Evolutionary conservation across 1,140 invertebrate genomes (phyloP), one percentile per base, ranked within the genome.

Genomic region (Gryllus bimaculatus): DNA sequence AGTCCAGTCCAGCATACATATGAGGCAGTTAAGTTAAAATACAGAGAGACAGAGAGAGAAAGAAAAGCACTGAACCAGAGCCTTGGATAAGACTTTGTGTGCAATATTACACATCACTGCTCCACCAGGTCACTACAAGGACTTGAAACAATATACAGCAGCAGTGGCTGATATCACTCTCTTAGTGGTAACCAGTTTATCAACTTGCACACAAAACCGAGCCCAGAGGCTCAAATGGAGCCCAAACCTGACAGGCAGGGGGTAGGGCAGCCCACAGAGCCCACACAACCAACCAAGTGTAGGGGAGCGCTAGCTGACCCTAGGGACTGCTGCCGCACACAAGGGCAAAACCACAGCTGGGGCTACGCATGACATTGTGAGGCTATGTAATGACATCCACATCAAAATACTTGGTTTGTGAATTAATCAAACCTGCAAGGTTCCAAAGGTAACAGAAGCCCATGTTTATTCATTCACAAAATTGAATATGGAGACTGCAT

Each of bases 21-120:
- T 66, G 54, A 66, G 54, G 54, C 54, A 66, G 54, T 66, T 66
- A 66, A 66, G 54, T 66, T 66, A 66, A 66, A 66, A 66, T 66
- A 66, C 54, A 66, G 54, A 66, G 10, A 66, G 54, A 66, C 10
- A 66, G 54, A 66, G 54, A 66, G 54, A 66, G 54, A 66, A 66
- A 66, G 54, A 10, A 66, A 10, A 13, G 54, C 10, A 66, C 54
- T 18, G 18, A 18, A 66, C 10, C 54, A 10, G 18, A 18, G 18
- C 10, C 54, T 18, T 66, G 10, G 54, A 18, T 66, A 66, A 66
- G 54, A 66, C 54, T 66, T 66, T 66, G 54, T 66, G 54, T 66
- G 54, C 54, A 66, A 18, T 18, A 13, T 66, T 13, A 13, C 54
- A 13, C 18, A 7, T 66, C 54, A 66, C 54, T 66, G 54, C 54